Percentiles rank a stretch among this genome's conserved stretches.
phyloP scores from a whole-genome alignment of 2,113 vertebrate species.

The Rynchops niger region DNA sequence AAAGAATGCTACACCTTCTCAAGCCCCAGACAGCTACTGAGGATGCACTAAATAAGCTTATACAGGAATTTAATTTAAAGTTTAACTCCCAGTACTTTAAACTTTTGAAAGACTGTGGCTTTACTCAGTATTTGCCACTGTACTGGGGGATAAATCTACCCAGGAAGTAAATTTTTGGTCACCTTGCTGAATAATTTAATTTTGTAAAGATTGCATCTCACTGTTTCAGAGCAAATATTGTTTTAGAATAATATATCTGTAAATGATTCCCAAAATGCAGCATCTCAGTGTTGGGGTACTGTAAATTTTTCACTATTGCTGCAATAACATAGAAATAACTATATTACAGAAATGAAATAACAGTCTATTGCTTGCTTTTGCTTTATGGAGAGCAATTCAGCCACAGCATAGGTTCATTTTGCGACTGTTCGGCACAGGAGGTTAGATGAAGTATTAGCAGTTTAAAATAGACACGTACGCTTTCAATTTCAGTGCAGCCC shows the following conservation, averaged over 20 bases:
- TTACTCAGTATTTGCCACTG: neutral
- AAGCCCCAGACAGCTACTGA: neutral
- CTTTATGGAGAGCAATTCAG: conserved; percentile 35
- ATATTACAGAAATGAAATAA: neutral
- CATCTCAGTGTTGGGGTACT: neutral
- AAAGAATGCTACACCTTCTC: neutral
- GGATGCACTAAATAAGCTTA: neutral
- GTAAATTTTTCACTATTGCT: neutral
- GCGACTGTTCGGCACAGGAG: conserved; percentile 32
- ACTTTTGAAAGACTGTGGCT: neutral
- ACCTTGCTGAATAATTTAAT: neutral
- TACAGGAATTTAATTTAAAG: neutral
- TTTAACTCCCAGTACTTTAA: neutral
- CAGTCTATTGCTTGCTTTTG: conserved; percentile 1
- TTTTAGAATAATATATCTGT: neutral
- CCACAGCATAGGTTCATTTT: conserved; percentile 14
- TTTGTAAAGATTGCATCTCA: neutral
- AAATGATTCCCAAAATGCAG: conserved; percentile 6
- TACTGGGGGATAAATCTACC: neutral
- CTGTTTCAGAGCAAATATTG: neutral
- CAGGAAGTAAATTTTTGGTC: neutral
- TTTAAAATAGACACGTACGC: neutral
- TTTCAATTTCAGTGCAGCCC: conserved; percentile 18
- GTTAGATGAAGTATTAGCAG: neutral
- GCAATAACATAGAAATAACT: conserved; percentile 23